These are phyloP conservation scores for Philereme vetulata DNA, from an alignment of 2,888 invertebrate species.

Conservation along the genomic window DNA sequence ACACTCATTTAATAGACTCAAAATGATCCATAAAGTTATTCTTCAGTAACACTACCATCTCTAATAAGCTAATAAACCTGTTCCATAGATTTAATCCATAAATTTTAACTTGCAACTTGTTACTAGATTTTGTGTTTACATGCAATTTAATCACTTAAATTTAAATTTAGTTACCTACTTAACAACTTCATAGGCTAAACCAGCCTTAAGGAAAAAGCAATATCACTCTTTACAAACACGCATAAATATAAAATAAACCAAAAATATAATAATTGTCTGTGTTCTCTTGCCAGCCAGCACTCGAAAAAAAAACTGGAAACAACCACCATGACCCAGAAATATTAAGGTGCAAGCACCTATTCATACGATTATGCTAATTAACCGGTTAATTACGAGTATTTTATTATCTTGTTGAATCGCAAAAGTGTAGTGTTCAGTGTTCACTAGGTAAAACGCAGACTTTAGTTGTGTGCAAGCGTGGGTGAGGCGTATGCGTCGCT, in stretches of 20 bases:
- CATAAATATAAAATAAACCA: too few species aligned
- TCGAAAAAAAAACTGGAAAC: conserved; percentile 29
- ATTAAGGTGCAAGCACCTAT: conserved; percentile 31
- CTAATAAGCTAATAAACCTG: conserved; percentile 5
- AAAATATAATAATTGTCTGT: conserved; percentile 5
- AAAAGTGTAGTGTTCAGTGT: conserved; percentile 37
- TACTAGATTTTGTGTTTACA: too few species aligned
- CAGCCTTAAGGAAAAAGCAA: too few species aligned
- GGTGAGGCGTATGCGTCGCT: conserved; percentile 63
- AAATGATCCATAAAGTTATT: conserved; percentile 31
- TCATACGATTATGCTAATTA: conserved; percentile 38
- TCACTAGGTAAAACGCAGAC: conserved; percentile 48
- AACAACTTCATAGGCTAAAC: too few species aligned
- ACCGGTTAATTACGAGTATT: conserved; percentile 15
- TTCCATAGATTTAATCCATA: background rate
- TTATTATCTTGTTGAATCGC: conserved; percentile 26
- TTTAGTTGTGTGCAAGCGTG: conserved; percentile 61
- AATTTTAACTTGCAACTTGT: too few species aligned
- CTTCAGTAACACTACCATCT: conserved; percentile 23
- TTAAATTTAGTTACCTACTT: too few species aligned
- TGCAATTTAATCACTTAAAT: too few species aligned
- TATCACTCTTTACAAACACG: too few species aligned
- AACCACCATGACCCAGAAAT: conserved; percentile 41
- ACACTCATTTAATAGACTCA: conserved; percentile 42
- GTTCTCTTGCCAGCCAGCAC: conserved; percentile 9